phyloP scores from a whole-genome alignment of 2,797 vertebrate genomes.

The Graptemys geographica region DNA sequence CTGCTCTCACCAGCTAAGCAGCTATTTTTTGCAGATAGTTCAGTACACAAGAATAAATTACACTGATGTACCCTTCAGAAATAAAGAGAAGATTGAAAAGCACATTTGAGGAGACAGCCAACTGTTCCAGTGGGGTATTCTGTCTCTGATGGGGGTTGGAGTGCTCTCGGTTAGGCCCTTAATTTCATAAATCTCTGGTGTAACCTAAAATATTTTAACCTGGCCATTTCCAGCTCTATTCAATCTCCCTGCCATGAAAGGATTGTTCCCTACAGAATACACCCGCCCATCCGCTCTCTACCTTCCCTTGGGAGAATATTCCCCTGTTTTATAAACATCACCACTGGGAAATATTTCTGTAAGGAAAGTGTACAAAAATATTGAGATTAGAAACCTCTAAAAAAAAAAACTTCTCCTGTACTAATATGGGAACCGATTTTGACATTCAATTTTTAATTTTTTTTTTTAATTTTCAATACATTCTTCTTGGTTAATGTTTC shows the following conservation, averaged over 20 bases:
- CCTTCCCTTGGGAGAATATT: neutral
- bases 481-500: constrained; percentile 22
- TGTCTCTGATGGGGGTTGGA: neutral
- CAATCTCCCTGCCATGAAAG: neutral
- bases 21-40: neutral
- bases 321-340: neutral
- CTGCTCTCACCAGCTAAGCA: neutral
- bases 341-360: constrained; percentile 1
- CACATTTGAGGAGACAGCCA: neutral
- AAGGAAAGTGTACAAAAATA: constrained; percentile 28
- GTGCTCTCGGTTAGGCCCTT: neutral
- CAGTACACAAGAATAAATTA: neutral
- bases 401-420: neutral
- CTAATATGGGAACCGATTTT: neutral
- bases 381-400: constrained; percentile 4
- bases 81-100: neutral
- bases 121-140: neutral
- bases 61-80: neutral
- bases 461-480: neutral
- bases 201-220: neutral
- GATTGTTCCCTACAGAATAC: rapidly evolving
- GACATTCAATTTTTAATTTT: neutral
- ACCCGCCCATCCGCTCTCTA: rapidly evolving
- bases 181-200: neutral
- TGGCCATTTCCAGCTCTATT: neutral